Evolutionary conservation across 2,797 vertebrate species (phyloP), one percentile per base, ranked within the genome.

Genomic region (Arnoldichthys spilopterus): DNA sequence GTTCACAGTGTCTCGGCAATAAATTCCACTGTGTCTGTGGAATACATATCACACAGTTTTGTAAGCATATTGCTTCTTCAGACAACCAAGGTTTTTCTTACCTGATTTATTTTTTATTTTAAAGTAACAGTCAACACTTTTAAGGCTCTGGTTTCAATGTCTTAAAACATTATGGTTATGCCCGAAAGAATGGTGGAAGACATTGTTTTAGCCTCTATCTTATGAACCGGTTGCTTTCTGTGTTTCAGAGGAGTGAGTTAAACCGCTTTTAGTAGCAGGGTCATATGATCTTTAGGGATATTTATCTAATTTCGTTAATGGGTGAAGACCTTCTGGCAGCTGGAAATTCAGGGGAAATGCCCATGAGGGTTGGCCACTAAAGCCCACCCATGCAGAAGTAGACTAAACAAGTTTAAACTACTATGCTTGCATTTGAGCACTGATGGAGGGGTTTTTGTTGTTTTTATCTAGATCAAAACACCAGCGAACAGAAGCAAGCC

Each of bases 401-500:
- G 84, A 83, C 82, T 85, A 85, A 85, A 85, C 84, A 84, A 82
- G 61, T 77, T 58, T 77, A 76, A 77, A 72, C 1, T 18, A 75
- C 79, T 58, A 26, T 22, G 40, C 73, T 61, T 53, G 62, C 16
- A 58, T 82, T 77, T 82, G 80, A 80, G 71, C 56, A 76, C 79
- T 82, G 74, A 83, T 75, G 68, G 76, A 84, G 77, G 56, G 34
- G 47, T 71, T 81, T 74, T 74, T 79, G 83, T 74, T 78, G 64
- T 80, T 67, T 62, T 77, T 59, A 61, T 82, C 86, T 84, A 99
- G 98, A 99, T 92, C 96, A 95, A 85, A 99, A 98, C 89, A 96
- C 95, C 64, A 99, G 98, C 2, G 98, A 99, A 86, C 97, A 98
- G 91, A 99, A 98, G 80, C 98, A 99, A 90, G 98, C 98, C 71